phyloP scores from a whole-genome alignment of 1,140 invertebrate genomes.

The Ceratitis capitata region DNA sequence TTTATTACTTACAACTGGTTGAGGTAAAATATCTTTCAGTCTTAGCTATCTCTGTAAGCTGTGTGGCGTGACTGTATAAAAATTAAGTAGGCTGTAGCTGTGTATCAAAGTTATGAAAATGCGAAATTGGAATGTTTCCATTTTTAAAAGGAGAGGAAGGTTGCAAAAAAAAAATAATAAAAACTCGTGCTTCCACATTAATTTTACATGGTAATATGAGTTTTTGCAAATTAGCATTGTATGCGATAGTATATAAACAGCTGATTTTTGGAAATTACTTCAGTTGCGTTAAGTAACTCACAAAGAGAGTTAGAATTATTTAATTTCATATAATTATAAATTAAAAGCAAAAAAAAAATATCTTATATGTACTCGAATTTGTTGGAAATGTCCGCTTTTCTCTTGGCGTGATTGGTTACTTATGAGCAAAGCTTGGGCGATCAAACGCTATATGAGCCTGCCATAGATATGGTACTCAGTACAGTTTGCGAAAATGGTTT shows the following conservation, averaged over 20 bases:
- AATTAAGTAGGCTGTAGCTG: no score
- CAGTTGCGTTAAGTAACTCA: background rate
- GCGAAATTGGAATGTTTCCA: no score
- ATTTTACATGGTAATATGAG: no score
- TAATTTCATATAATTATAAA: background rate
- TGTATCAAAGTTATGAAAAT: no score
- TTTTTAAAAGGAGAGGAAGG: no score
- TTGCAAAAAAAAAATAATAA: no score
- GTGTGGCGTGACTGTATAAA: no score
- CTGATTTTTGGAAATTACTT: background rate
- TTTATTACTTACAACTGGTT: no score
- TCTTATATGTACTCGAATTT: background rate
- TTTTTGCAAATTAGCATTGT: no score
- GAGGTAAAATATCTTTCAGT: no score
- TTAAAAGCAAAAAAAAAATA: background rate
- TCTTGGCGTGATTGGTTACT: background rate
- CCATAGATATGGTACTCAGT: background rate
- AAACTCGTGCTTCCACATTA: no score
- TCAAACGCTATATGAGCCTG: background rate
- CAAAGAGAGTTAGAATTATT: background rate
- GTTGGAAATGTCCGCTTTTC: background rate
- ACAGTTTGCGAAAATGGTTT: slow-evolving; percentile 11
- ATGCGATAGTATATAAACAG: background rate
- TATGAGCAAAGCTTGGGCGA: background rate
- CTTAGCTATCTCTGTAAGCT: no score